A percentile compares a stretch with the other conserved stretches of the same genome.
Conservation (phyloP, 2,888 invertebrate genomes). For the Cantharis flavilabris region DNA sequence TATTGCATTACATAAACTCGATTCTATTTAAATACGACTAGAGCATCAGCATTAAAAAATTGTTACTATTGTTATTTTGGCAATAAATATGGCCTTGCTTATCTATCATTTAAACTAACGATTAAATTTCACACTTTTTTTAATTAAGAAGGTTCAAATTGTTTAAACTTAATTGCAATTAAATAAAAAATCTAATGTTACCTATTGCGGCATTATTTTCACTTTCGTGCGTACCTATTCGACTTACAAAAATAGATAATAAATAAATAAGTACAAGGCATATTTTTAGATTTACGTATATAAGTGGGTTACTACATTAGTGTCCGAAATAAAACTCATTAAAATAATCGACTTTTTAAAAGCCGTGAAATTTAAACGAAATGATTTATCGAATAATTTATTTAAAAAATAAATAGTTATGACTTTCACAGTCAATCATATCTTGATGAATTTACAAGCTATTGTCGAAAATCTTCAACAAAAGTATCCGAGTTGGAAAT, state of each 20-base stretch:
- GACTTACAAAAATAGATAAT: not conserved
- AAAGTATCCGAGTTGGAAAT: not conserved
- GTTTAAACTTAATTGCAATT: not conserved
- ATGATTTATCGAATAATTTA: not conserved
- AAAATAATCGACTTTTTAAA: not conserved
- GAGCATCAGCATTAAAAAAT: not conserved
- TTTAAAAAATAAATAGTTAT: not conserved
- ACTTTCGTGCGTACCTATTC: not conserved
- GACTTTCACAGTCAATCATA: not conserved
- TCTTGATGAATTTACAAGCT: not conserved
- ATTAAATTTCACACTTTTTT: not conserved
- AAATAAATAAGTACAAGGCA: not conserved
- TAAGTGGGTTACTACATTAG: slow-evolving; percentile 2
- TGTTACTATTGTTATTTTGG: slow-evolving; percentile 5
- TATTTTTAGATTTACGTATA: slow-evolving; percentile 5
- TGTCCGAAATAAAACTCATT: slow-evolving; percentile 7
- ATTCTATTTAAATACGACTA: not conserved
- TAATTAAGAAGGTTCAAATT: not conserved
- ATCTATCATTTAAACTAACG: not conserved
- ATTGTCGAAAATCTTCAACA: not conserved
- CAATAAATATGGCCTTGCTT: slow-evolving; percentile 15
- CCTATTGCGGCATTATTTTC: not conserved
- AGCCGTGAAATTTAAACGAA: not conserved
- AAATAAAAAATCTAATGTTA: not conserved
- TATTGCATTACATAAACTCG: slow-evolving; percentile 15